Evolutionary conservation across 2,888 invertebrate species (phyloP), one percentile per base, ranked within the genome.

Genomic region (Orgyia antiqua): DNA sequence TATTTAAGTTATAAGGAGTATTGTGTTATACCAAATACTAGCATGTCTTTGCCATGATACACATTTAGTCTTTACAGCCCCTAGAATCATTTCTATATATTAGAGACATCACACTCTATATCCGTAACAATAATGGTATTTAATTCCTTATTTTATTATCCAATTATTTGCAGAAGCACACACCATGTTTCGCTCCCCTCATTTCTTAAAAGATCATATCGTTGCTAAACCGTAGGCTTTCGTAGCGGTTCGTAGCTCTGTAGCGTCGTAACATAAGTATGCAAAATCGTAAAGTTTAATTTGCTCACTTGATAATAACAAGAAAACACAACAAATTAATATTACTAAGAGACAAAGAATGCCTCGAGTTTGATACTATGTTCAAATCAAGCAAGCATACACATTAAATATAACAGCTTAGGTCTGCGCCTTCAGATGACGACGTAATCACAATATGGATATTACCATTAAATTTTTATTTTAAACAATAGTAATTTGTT

Each of bases 291-390:
- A 76, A 82, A 77, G 68, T 74, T 67, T 73, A 74, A 79, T 78
- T 51, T 55, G 53, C 63, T 72, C 72, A 72, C 47, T 72, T 68
- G 65, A 63, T 51, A 58, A 64, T 72, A 71, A 76, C 58, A 65
- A 76, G 74, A 65, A 75, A 73, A 74, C 67, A 71, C 69, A 77
- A 82, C 82, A 83, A 83, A 86, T 83, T 82, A 80, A 75, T 68
- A 69, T 78, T 76, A 77, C 75, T 68, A 68, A 73, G 69, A 73
- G 70, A 78, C 73, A 73, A 83, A 69, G 78, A 82, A 84, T 75
- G 80, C 63, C 42, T 67, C 40, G 83, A 86, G 79, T 86, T 84
- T 83, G 83, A 82, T 86, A 86, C 78, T 86, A 83, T 62, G 79
- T 83, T 86, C 84, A 86, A 84, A 84, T 86, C 80, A 79, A 82